phyloP scores from a whole-genome alignment of 2,888 invertebrate species.

The Thera britannica region DNA sequence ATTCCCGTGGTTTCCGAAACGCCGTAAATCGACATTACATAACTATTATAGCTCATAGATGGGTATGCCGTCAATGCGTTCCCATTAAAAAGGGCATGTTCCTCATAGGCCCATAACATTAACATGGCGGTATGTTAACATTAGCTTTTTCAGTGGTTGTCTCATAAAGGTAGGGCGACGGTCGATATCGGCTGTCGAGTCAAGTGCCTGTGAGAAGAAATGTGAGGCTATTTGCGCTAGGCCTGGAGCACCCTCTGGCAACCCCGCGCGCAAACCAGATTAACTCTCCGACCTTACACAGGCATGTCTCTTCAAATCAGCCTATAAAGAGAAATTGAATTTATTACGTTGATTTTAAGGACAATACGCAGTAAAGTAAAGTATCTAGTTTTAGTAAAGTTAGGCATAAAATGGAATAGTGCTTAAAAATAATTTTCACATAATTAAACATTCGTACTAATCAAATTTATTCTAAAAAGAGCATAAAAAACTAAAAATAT shows the following conservation, averaged over 20 bases:
- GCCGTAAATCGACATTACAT: conserved; percentile 17
- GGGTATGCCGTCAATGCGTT: conserved; percentile 13
- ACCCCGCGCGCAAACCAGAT: conserved; percentile 69
- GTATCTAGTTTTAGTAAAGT: too few species aligned
- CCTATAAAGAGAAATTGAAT: conserved; percentile 3
- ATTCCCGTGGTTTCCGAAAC: conserved; percentile 15
- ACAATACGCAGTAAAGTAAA: too few species aligned
- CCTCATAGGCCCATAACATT: conserved; percentile 38
- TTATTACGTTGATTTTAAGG: not conserved
- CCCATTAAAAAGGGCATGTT: conserved; percentile 37
- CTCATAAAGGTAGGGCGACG: conserved; percentile 64
- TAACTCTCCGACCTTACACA: conserved; percentile 60
- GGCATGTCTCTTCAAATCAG: conserved; percentile 12
- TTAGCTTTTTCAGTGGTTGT: conserved; percentile 59
- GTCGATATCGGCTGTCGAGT: conserved; percentile 71
- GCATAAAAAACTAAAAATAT: too few species aligned
- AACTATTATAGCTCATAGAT: conserved; percentile 15
- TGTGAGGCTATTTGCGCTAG: conserved; percentile 73
- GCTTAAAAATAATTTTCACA: too few species aligned
- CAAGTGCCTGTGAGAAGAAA: conserved; percentile 71
- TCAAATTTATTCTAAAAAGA: too few species aligned
- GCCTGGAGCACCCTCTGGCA: conserved; percentile 64
- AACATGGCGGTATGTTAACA: conserved; percentile 43
- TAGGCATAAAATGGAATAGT: too few species aligned
- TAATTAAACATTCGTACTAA: too few species aligned